These are phyloP conservation scores for Turnix velox DNA, from an alignment of 2,113 vertebrate genomes.

Conservation along the genomic window DNA sequence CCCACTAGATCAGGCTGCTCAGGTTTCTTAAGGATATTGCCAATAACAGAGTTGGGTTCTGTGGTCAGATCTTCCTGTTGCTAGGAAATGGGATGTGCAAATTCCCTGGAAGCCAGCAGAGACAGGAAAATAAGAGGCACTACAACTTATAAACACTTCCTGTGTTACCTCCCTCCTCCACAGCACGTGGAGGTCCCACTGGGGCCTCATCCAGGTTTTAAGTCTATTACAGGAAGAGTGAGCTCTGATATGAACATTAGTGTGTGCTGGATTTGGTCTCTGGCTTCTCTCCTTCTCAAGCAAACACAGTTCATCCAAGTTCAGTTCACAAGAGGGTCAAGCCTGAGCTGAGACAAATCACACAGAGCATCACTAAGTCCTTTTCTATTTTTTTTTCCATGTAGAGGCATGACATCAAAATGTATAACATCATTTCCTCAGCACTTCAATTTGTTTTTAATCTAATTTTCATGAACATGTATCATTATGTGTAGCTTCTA, in stretches of 20 bases:
- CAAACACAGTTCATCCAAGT: not conserved
- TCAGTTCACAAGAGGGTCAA: constrained; percentile 5
- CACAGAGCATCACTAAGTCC: not conserved
- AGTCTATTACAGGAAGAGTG: not conserved
- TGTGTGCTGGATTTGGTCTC: not conserved
- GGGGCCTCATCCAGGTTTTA: not conserved
- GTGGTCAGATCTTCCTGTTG: not conserved
- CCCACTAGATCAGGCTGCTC: too few species aligned
- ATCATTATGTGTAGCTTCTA: not conserved
- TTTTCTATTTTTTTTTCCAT: constrained; percentile 14
- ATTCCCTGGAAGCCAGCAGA: not conserved
- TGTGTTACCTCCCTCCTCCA: not conserved
- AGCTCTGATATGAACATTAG: not conserved
- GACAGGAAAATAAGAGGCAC: not conserved
- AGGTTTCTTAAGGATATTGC: not conserved
- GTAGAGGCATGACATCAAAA: not conserved
- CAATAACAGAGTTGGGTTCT: not conserved
- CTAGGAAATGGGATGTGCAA: not conserved
- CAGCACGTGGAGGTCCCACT: fast-evolving
- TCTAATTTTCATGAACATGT: not conserved
- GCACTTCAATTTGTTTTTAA: not conserved
- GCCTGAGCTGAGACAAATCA: not conserved
- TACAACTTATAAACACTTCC: not conserved
- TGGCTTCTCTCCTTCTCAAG: not conserved
- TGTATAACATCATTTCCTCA: not conserved